These are phyloP conservation scores for Ctenicera cuprea DNA, from an alignment of 2,888 invertebrate genomes.

Conservation along the genomic window DNA sequence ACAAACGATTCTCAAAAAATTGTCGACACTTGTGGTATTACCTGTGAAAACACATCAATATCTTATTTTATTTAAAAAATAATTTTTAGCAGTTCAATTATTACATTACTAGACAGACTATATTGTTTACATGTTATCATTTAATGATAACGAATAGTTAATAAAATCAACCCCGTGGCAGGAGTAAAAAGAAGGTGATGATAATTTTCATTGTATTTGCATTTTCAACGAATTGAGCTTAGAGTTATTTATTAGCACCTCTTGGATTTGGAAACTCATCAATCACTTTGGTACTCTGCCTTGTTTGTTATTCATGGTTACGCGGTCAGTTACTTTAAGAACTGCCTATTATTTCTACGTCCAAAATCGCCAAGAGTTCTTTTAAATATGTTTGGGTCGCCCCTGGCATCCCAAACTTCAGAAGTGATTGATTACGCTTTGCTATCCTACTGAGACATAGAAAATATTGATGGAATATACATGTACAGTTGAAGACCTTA, in stretches of 20 bases:
- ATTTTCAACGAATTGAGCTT: neutral
- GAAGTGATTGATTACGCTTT: too few species aligned
- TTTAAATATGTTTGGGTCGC: too few species aligned
- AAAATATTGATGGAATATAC: too few species aligned
- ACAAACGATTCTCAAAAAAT: too few species aligned
- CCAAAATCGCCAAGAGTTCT: too few species aligned
- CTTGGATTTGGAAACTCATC: slow-evolving; percentile 5
- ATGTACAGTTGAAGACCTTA: too few species aligned
- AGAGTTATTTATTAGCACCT: slow-evolving; percentile 4
- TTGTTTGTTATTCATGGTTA: slow-evolving; percentile 13
- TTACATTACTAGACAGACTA: neutral
- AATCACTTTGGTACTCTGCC: slow-evolving; percentile 6
- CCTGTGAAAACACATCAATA: neutral
- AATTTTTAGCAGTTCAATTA: slow-evolving; percentile 3
- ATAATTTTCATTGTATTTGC: too few species aligned
- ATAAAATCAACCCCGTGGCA: too few species aligned
- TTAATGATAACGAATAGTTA: neutral
- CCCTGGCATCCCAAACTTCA: too few species aligned
- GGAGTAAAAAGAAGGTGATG: too few species aligned
- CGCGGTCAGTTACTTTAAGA: slow-evolving; percentile 9
- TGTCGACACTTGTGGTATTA: too few species aligned
- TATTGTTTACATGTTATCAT: neutral
- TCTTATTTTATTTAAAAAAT: neutral
- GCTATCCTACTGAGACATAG: too few species aligned
- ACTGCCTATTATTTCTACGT: neutral